Percentiles rank a stretch among this genome's conserved stretches.
Conservation (phyloP, 2,113 vertebrate species). For the Globicephala melas region DNA sequence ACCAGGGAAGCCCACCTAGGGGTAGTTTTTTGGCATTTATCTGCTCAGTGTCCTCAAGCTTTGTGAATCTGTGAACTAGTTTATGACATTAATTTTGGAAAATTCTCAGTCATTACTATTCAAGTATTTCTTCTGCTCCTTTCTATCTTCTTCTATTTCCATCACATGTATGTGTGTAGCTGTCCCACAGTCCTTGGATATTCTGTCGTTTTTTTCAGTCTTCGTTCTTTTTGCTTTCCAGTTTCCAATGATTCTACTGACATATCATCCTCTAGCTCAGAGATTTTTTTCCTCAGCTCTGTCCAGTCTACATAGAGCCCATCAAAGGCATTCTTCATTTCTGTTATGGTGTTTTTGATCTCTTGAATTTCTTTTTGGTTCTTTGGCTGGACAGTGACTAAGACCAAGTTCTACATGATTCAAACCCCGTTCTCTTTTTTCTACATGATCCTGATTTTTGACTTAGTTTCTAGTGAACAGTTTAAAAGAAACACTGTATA, state of each 20-base stretch:
- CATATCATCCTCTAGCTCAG: background rate
- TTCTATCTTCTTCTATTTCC: background rate
- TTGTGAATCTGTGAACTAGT: background rate
- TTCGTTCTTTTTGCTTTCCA: background rate
- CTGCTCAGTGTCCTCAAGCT: background rate
- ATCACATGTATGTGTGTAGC: background rate
- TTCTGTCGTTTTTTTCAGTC: background rate
- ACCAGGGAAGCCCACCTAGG: background rate
- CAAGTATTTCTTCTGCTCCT: background rate
- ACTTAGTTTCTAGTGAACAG: background rate
- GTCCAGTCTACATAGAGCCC: background rate
- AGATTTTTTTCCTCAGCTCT: background rate
- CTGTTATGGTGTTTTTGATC: background rate
- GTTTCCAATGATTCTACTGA: background rate
- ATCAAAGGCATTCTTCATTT: background rate
- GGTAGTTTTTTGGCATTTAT: background rate
- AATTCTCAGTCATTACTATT: background rate
- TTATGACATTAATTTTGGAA: background rate
- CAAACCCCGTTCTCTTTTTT: background rate
- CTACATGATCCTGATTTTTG: background rate
- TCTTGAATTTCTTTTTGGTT: background rate
- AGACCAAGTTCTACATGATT: background rate
- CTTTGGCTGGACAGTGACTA: background rate
- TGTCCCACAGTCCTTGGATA: background rate
- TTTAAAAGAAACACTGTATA: background rate